These are phyloP conservation scores for Coelopa pilipes DNA, from an alignment of 2,888 invertebrate species.

Conservation along the genomic window DNA sequence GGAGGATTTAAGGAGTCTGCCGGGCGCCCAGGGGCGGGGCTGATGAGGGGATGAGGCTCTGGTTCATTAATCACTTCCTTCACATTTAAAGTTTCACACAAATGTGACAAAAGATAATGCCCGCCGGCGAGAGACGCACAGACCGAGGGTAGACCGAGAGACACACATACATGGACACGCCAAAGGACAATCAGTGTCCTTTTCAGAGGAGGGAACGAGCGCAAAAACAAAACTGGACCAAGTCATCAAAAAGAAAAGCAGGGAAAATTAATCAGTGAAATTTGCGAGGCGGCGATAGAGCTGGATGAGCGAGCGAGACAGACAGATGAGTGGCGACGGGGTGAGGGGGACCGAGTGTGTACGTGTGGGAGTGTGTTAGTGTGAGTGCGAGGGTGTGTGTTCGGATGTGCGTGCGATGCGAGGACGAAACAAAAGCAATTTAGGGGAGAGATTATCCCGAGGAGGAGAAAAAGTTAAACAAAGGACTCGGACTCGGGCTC, in stretches of 20 bases:
- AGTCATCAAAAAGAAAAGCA: constrained; percentile 11
- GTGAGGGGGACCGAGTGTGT: background rate
- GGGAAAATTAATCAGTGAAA: constrained; percentile 22
- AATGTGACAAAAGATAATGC: constrained; percentile 37
- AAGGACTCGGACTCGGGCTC: background rate
- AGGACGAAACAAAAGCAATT: constrained; percentile 18
- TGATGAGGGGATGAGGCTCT: too few relatives aligned
- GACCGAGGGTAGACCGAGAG: background rate
- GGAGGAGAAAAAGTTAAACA: constrained; percentile 22
- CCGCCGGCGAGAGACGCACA: constrained; percentile 17
- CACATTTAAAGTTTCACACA: constrained; percentile 32
- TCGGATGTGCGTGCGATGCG: background rate
- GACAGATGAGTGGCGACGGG: constrained; percentile 10
- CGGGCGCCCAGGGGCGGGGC: too few relatives aligned
- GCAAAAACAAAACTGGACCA: constrained; percentile 18
- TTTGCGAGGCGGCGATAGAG: constrained; percentile 12
- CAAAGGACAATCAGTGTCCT: constrained; percentile 18
- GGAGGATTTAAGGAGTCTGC: too few relatives aligned
- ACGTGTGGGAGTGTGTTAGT: background rate
- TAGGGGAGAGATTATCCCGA: constrained; percentile 25
- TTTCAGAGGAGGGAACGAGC: background rate
- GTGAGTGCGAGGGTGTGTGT: background rate
- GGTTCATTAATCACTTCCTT: constrained; percentile 32
- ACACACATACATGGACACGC: constrained; percentile 19
- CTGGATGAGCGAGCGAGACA: background rate